These are phyloP conservation scores for Protobothrops flavoviridis DNA, from an alignment of 2,113 vertebrate genomes.

Conservation along the genomic window DNA sequence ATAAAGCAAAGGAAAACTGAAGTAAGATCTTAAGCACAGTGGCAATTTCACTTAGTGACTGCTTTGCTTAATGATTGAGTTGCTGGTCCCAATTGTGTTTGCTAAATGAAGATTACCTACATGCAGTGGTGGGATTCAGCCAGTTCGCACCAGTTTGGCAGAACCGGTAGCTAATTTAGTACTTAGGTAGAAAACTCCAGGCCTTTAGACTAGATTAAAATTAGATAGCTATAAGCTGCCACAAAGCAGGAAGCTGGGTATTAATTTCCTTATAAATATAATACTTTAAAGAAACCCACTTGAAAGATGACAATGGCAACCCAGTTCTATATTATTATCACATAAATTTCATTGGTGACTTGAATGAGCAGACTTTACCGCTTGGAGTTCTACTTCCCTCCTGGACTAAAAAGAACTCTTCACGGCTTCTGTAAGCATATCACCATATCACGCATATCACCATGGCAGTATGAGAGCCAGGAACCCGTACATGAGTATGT, in stretches of 20 bases:
- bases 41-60: background rate
- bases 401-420: background rate
- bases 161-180: background rate
- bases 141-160: too few species aligned
- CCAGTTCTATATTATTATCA: background rate
- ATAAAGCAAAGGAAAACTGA: background rate
- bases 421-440: background rate
- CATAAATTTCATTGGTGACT: background rate
- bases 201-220: background rate
- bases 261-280: background rate
- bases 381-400: background rate
- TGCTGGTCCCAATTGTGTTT: background rate
- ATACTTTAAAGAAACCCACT: background rate
- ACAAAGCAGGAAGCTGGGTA: background rate
- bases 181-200: background rate
- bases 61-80: background rate
- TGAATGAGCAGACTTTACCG: background rate
- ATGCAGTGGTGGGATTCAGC: too few species aligned
- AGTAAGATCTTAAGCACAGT: background rate
- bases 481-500: background rate
- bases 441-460: background rate
- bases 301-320: background rate
- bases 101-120: background rate
- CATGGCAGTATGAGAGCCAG: background rate
- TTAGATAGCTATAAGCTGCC: background rate